phyloP scores from a whole-genome alignment of 2,888 invertebrate genomes.

The Alloplasta piceator region DNA sequence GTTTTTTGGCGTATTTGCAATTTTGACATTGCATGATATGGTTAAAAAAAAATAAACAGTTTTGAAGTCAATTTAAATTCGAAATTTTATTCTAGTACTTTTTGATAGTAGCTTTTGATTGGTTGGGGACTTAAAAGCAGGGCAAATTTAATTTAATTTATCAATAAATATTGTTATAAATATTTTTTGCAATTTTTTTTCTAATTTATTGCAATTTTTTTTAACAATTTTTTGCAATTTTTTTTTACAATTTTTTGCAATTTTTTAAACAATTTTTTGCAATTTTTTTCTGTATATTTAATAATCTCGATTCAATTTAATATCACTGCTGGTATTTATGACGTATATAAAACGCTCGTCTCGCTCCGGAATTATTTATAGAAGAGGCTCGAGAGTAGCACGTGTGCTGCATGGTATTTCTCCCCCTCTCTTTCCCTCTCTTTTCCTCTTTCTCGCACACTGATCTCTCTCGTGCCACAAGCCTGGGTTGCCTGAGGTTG shows the following conservation, averaged over 20 bases:
- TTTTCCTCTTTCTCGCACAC: conserved; percentile 54
- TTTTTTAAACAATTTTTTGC: not conserved
- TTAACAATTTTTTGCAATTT: not conserved
- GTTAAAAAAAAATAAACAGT: too few species aligned
- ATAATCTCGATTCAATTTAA: not conserved
- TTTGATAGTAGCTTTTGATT: too few species aligned
- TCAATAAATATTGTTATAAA: too few species aligned
- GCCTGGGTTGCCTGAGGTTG: conserved; percentile 67
- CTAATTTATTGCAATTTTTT: not conserved
- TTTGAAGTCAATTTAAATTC: too few species aligned
- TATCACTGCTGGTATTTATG: conserved; percentile 19
- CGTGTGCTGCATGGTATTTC: conserved; percentile 54
- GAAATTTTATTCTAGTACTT: too few species aligned
- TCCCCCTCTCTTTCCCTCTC: conserved; percentile 57
- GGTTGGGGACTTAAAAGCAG: too few species aligned
- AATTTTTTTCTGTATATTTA: not conserved
- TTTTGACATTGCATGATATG: too few species aligned
- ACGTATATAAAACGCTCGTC: conserved; percentile 39
- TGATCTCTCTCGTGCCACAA: conserved; percentile 29
- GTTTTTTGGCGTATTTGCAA: too few species aligned
- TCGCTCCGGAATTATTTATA: conserved; percentile 72
- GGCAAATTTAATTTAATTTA: too few species aligned
- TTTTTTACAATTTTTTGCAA: not conserved
- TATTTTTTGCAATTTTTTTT: not conserved
- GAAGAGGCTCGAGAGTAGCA: conserved; percentile 44